Evolutionary conservation across 2,888 invertebrate genomes (phyloP), one percentile per base, ranked within the genome.

Genomic region (Drosophila greeni): DNA sequence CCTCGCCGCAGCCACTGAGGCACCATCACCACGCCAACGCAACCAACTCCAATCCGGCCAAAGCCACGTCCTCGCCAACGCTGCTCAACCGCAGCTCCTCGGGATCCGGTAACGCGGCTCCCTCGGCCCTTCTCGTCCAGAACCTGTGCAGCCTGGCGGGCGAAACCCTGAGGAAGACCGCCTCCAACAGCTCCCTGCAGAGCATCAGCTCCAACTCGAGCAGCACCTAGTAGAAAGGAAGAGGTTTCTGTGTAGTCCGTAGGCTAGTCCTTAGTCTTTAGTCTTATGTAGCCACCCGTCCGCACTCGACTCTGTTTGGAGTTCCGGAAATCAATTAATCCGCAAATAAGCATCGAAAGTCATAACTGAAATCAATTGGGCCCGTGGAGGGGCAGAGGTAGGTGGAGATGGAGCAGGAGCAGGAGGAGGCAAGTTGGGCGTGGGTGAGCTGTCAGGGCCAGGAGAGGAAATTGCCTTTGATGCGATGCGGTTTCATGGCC

Each of bases 1-100:
- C 92, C 16, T 93, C 93, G 59, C 93, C 93, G 1, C 89, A 90
- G 66, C 87, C 88, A 5, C 85, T 89, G 73, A 86, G 90, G 24
- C 90, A 42, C 9, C 42, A 90, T 70, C 88, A 87, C 23, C 48
- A 31, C 42, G 40, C 60, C 69, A 68, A 47, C 33, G 53, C 40
- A 45, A 47, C 45, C 45, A 67, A 69, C 70, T 67, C 66, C 72
- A 74, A 70, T 64, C 70, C 67, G 70, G 74, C 75, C 64, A 75
- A 79, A 29, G 86, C 85, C 55, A 84, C 52, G 31, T 52, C 62
- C 64, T 60, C 87, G 14, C 80, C 86, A 24, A 42, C 42, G n/a
- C 51, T 60, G 20, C 52, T 69, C 1, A 66, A 14, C 24, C 69
- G 69, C 37, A 29, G 69, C 33, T 34, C 34, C 12, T 40, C 16